phyloP scores from a whole-genome alignment of 2,113 vertebrate species.

The Tauraco erythrolophus region DNA sequence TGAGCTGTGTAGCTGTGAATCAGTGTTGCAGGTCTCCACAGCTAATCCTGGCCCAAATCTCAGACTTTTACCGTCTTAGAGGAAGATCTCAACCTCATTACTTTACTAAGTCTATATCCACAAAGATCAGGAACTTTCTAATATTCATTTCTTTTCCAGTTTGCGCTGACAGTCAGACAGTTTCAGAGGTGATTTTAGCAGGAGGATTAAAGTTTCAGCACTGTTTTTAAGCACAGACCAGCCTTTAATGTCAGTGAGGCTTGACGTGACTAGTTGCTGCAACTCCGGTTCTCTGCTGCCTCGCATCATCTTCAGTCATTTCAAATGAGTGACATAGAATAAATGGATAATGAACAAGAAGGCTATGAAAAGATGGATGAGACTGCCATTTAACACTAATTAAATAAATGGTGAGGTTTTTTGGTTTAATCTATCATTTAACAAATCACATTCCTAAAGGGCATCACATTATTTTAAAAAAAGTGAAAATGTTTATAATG shows the following conservation, averaged over 20 bases:
- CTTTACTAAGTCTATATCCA: background rate
- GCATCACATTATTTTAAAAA: background rate
- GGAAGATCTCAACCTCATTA: background rate
- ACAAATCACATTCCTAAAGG: background rate
- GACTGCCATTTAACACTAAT: background rate
- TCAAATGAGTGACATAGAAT: background rate
- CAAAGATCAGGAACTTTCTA: background rate
- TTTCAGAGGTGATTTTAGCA: background rate
- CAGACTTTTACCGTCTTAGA: background rate
- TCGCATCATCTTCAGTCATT: background rate
- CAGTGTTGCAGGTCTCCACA: background rate
- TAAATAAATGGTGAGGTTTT: conserved; percentile 3
- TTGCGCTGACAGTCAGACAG: background rate
- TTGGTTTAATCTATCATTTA: conserved; percentile 12
- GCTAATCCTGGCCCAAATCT: background rate
- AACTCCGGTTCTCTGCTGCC: background rate
- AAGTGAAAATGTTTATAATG: background rate
- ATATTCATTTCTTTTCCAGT: background rate
- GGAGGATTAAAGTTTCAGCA: background rate
- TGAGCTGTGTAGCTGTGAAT: background rate
- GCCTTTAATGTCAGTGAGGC: background rate
- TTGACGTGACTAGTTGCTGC: background rate
- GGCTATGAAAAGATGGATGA: background rate
- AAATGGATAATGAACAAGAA: background rate
- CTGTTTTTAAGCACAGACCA: background rate